These are phyloP conservation scores for Hylyphantes graminicola DNA, from an alignment of 1,140 invertebrate species.

Conservation along the genomic window DNA sequence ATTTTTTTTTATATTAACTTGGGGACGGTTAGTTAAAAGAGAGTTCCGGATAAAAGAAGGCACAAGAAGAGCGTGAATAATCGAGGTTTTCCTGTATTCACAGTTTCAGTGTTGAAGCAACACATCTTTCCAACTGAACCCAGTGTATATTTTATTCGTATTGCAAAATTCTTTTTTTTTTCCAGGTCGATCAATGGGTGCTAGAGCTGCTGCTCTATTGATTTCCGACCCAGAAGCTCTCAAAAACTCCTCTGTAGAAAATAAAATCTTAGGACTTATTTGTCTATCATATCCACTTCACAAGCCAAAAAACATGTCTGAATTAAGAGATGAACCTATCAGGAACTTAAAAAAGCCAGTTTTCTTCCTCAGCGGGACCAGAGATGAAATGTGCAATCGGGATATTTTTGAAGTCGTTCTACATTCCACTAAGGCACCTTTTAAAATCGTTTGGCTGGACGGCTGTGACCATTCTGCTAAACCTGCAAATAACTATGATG, in stretches of 20 bases:
- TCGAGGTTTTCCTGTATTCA: too few relatives aligned
- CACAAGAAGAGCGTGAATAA: too few relatives aligned
- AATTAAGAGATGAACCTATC: conserved; percentile 41
- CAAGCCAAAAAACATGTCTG: neutral
- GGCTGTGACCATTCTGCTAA: conserved; percentile 27
- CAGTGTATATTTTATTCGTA: too few relatives aligned
- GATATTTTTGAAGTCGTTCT: conserved; percentile 25
- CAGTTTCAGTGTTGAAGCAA: neutral
- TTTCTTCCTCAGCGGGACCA: conserved; percentile 50
- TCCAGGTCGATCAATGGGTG: conserved; percentile 52
- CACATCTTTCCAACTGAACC: neutral
- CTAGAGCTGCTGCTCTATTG: conserved; percentile 43
- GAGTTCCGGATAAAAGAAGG: too few relatives aligned
- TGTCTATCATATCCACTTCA: conserved; percentile 47
- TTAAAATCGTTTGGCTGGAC: conserved; percentile 40
- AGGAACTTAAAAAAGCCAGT: conserved; percentile 9
- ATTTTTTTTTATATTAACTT: too few relatives aligned
- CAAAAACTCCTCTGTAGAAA: neutral
- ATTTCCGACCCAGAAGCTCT: neutral
- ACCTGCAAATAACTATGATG: conserved; percentile 24
- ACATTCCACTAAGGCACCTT: neutral
- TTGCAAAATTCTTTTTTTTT: neutral
- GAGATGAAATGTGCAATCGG: conserved; percentile 53
- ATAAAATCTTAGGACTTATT: conserved; percentile 36
- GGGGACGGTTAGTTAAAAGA: too few relatives aligned